These are phyloP conservation scores for Drosophila pallidifrons DNA, from an alignment of 1,140 invertebrate genomes.

Conservation along the genomic window DNA sequence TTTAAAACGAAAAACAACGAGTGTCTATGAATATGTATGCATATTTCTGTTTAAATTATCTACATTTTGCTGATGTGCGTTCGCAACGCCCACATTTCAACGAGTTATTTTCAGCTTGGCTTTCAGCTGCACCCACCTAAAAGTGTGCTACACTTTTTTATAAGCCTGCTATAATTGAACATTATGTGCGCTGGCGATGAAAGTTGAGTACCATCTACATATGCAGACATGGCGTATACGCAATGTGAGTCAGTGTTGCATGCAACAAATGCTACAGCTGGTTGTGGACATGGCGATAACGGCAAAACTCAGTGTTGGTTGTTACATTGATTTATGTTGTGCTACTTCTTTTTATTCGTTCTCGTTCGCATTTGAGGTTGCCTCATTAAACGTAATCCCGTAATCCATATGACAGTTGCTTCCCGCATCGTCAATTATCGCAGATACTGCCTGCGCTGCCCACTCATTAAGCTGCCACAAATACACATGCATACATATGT, in stretches of 20 bases:
- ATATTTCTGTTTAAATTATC: slow-evolving; percentile 7
- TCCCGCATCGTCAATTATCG: slow-evolving; percentile 45
- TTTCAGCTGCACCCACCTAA: slow-evolving; percentile 21
- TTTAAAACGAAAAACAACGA: background rate
- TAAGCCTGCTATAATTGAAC: slow-evolving; percentile 57
- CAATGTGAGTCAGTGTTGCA: slow-evolving; percentile 9
- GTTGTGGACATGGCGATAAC: slow-evolving; percentile 38
- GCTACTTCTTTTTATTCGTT: slow-evolving; percentile 1
- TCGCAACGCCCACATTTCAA: slow-evolving; percentile 5
- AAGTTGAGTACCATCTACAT: slow-evolving; percentile 43
- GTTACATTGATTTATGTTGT: slow-evolving; percentile 26
- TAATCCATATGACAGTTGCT: slow-evolving; percentile 48
- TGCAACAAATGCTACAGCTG: slow-evolving; percentile 60
- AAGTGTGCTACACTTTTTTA: slow-evolving; percentile 41
- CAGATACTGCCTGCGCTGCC: background rate
- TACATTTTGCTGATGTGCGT: background rate
- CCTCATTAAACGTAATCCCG: slow-evolving; percentile 60
- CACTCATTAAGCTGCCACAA: slow-evolving; percentile 15
- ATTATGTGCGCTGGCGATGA: slow-evolving; percentile 28
- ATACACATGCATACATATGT: background rate
- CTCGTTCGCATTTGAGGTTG: slow-evolving; percentile 12
- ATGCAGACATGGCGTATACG: slow-evolving; percentile 22
- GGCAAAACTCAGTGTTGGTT: background rate
- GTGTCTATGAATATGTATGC: background rate
- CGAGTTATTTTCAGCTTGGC: slow-evolving; percentile 25